Base-by-base conservation (phyloP, 2,797 vertebrate species). In the Cebuella pygmaea region DNA sequence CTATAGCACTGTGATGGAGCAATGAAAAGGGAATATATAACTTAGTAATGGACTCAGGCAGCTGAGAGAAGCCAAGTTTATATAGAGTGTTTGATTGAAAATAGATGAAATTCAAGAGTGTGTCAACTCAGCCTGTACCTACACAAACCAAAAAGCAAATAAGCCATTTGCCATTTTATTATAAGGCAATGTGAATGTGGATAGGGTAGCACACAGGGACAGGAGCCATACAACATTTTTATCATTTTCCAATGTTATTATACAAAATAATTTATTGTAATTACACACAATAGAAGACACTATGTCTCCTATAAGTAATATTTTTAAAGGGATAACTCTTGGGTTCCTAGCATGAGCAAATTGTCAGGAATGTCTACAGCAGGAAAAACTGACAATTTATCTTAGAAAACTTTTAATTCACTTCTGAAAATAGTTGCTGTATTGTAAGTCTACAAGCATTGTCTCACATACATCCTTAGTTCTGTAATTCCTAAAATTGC, bases 131-230 rank as follows among this genome's bases (percentile, higher is more conserved):
- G 80, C 72, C 82, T 93, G 41, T 0, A 5, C 17, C 36, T 92
- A 96, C 67, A 96, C 94, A 98, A 97, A 97, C 98, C 83, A 90
- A 97, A 97, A 97, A 97, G 96, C 94, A 97, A 97, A 97, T 95
- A 97, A 96, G 67, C 95, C 88, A 97, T 98, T 98, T 97, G 59
- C 95, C 55, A 87, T 97, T 97, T 97, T 94, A 97, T 95, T 97
- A 96, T 84, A 87, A 91, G 86, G 90, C 67, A n/a, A n/a, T 96
- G 91, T 64, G 41, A 72, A 94, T 82, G 83, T 87, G 85, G 83
- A 97, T 55, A 97, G 92, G 94, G 75, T 92, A 95, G 61, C n/a
- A 33, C 46, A 82, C 79, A 39, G 92, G 48, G 83, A 96, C 70
- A 91, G 67, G 1, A 5, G 26, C 30, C 59, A 89, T 84, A 70